Conservation (phyloP, 2,797 vertebrate genomes). For the Mormyrus proboscirostris region DNA sequence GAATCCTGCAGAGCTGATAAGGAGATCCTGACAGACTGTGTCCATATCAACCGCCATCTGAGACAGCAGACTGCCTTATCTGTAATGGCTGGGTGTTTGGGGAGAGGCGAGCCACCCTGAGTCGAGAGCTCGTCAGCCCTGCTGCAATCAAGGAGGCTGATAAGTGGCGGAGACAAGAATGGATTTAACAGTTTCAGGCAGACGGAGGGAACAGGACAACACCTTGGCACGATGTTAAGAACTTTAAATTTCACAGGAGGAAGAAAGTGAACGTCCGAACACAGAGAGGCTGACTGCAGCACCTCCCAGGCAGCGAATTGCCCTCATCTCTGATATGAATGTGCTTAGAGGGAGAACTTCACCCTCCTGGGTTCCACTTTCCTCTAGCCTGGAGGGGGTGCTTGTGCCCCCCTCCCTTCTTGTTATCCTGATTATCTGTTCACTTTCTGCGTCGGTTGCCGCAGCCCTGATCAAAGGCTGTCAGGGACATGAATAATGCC, state of each 20-base stretch:
- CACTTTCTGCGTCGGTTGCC: not conserved
- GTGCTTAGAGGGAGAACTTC: not conserved
- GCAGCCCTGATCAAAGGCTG: not conserved
- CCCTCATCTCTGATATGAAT: not conserved
- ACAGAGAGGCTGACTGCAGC: not conserved
- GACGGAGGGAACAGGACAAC: not conserved
- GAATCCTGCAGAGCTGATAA: conserved; percentile 42
- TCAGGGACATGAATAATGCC: not conserved
- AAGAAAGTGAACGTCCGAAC: not conserved
- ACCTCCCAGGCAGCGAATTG: not conserved
- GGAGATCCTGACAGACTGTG: conserved; percentile 2
- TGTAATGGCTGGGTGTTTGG: not conserved
- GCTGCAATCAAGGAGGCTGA: not conserved
- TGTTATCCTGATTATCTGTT: not conserved
- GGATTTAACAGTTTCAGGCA: not conserved
- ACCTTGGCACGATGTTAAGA: not conserved
- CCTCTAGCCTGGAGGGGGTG: not conserved
- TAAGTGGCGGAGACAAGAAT: not conserved
- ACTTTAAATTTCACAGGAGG: not conserved
- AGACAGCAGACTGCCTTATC: conserved; percentile 5
- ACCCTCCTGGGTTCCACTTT: not conserved
- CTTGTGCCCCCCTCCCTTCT: not conserved
- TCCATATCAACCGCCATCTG: not conserved
- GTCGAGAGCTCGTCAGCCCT: not conserved
- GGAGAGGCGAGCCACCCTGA: not conserved